Conservation (phyloP, 2,888 invertebrate genomes). For the Tipula lateralis region DNA sequence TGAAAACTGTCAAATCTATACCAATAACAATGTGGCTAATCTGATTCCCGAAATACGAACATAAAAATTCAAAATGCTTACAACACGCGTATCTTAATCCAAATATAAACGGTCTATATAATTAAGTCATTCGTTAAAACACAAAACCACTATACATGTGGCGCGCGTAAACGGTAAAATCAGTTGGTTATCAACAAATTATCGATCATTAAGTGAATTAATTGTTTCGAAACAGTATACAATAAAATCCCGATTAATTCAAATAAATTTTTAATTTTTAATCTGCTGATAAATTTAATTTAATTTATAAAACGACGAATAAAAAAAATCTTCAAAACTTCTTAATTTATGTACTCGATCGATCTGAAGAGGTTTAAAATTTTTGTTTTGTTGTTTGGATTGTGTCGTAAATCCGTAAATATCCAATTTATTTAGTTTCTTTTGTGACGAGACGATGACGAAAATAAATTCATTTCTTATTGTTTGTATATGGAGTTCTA, state of each 20-base stretch:
- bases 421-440: neutral
- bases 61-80: neutral
- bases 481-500: neutral
- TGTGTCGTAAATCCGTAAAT: neutral
- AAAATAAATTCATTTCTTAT: neutral
- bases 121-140: neutral
- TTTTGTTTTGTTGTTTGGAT: neutral
- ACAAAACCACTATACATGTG: neutral
- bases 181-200: neutral
- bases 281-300: conserved; percentile 1
- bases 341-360: neutral
- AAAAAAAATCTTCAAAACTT: neutral
- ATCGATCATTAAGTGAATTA: neutral
- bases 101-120: neutral
- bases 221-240: neutral
- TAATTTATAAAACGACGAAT: neutral
- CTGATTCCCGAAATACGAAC: neutral
- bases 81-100: too few species aligned
- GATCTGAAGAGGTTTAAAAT: neutral
- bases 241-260: neutral
- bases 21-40: too few species aligned
- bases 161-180: neutral
- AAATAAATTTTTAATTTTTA: neutral
- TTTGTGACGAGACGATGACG: neutral
- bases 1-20: too few species aligned